A percentile compares a stretch with the other conserved stretches of the same genome.
These are phyloP conservation scores for Opisthograptis luteolata DNA, from an alignment of 2,888 invertebrate genomes.

Conservation along the genomic window DNA sequence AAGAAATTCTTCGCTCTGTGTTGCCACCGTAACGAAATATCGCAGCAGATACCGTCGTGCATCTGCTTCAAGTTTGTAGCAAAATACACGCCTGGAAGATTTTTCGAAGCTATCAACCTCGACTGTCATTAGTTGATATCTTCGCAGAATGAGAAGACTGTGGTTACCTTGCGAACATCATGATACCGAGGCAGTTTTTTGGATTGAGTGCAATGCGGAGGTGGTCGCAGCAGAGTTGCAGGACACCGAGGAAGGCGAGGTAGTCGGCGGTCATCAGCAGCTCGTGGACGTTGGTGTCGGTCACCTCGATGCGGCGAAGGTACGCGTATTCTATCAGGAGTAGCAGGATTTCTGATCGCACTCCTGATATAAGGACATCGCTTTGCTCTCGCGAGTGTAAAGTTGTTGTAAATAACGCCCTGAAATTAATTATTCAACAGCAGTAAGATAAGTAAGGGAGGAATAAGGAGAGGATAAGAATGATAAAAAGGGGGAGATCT, in stretches of 20 bases:
- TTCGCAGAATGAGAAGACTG: neutral
- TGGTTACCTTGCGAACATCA: constrained; percentile 90
- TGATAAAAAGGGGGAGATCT: too few relatives aligned
- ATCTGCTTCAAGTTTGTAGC: constrained; percentile 87
- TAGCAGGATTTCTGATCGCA: constrained; percentile 90
- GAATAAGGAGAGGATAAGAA: too few relatives aligned
- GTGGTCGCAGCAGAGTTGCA: constrained; percentile 92
- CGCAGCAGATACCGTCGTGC: constrained; percentile 89
- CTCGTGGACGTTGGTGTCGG: constrained; percentile 90
- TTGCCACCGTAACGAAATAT: constrained; percentile 90
- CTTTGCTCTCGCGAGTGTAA: constrained; percentile 88
- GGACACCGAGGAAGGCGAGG: constrained; percentile 91
- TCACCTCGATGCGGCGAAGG: constrained; percentile 90
- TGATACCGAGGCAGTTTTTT: constrained; percentile 92
- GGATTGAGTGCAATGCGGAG: constrained; percentile 87
- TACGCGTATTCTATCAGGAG: constrained; percentile 94
- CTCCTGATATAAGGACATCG: constrained; percentile 90
- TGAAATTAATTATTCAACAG: too few relatives aligned
- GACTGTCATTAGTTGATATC: constrained; percentile 2
- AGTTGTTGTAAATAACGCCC: constrained; percentile 93
- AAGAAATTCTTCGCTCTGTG: constrained; percentile 90
- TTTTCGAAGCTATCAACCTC: constrained; percentile 22
- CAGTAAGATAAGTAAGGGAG: too few relatives aligned
- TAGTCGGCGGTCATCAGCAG: constrained; percentile 95
- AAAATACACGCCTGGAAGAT: constrained; percentile 86